Base-by-base conservation (phyloP, 2,797 vertebrate species). In the Sphenopsis melanotis region DNA sequence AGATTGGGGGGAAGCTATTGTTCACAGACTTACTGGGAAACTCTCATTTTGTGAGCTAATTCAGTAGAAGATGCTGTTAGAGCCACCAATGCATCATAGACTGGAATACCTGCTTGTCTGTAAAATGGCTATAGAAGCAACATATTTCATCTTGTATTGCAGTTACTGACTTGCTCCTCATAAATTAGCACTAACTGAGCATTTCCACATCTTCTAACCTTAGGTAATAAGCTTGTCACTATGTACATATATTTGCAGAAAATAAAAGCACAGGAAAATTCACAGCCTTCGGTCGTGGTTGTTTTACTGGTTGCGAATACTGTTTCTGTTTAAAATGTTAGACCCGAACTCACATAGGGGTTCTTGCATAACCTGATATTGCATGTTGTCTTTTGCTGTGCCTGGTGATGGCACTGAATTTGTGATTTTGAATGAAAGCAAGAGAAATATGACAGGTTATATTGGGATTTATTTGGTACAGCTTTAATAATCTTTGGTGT, bases 1-100 rank as follows among this genome's bases (percentile, higher is more conserved):
- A 68, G 49, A 42, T 29, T 1, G 1, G 3, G 3, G 17, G 23
- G 6, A 63, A 16, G 30, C 15, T 90, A 0, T 68, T 82, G 2
- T 53, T 84, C 11, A 24, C 0, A 1, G 34, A 34, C 20, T 30
- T 69, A 11, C 32, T 84, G 46, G n/a, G 20, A 78, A 64, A 30
- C 52, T 94, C 7, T 7, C 1, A 2, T 83, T 88, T 84, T 56
- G 16, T 66, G 50, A 74, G 44, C 20, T 60, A 14, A 63, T 72
- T 61, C 34, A 56, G 17, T 56, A 52, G 50, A 68, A 82, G 57
- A 19, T 75, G 30, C 60, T 77, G 34, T 87, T 87, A 47, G 69
- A 83, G 27, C 42, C 44, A 42, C 39, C 15, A 37, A 0, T 70
- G 36, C 15, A 57, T 46, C 22, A 39, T 84, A 36, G 63, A 59